phyloP scores from a whole-genome alignment of 2,888 invertebrate species.

The Chymomyza procnemis region DNA sequence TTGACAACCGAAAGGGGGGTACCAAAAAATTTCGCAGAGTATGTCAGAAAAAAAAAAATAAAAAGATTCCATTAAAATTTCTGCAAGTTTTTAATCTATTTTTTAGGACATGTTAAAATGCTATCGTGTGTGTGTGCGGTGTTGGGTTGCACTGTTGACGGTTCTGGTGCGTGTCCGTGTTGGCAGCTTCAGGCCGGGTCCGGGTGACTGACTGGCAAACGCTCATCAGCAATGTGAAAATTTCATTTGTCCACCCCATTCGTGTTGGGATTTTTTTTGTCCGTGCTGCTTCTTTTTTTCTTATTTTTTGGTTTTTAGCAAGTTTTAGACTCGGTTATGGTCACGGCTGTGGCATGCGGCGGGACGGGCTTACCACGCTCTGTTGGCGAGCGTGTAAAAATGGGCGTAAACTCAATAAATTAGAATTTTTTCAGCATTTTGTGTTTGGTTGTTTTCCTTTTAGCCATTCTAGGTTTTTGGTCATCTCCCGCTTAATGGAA shows the following conservation, averaged over 20 bases:
- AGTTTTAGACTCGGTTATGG: conserved; percentile 38
- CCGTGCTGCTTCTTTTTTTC: conserved; percentile 27
- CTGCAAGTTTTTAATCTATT: conserved; percentile 63
- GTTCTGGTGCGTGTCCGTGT: conserved; percentile 50
- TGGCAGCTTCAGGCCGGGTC: conserved; percentile 12
- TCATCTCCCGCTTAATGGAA: neutral
- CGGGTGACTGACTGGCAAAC: neutral
- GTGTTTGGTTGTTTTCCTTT: neutral
- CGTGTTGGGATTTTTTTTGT: conserved; percentile 26
- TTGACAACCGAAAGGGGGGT: conserved; percentile 66
- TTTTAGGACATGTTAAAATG: conserved; percentile 52
- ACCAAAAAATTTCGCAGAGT: conserved; percentile 63
- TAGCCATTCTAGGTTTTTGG: neutral
- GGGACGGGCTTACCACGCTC: conserved; percentile 5
- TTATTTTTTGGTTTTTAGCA: conserved; percentile 27
- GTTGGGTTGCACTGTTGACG: neutral
- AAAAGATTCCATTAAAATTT: conserved; percentile 73
- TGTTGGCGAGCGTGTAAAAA: conserved; percentile 47
- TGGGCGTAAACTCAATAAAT: conserved; percentile 65
- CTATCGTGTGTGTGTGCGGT: conserved; percentile 35
- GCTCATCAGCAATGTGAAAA: conserved; percentile 57
- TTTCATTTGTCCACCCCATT: conserved; percentile 59
- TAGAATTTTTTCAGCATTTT: conserved; percentile 19
- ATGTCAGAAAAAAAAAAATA: conserved; percentile 43
- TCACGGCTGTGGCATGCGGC: conserved; percentile 25